These are phyloP conservation scores for Bruchidius siliquastri DNA, from an alignment of 2,888 invertebrate species.

Conservation along the genomic window DNA sequence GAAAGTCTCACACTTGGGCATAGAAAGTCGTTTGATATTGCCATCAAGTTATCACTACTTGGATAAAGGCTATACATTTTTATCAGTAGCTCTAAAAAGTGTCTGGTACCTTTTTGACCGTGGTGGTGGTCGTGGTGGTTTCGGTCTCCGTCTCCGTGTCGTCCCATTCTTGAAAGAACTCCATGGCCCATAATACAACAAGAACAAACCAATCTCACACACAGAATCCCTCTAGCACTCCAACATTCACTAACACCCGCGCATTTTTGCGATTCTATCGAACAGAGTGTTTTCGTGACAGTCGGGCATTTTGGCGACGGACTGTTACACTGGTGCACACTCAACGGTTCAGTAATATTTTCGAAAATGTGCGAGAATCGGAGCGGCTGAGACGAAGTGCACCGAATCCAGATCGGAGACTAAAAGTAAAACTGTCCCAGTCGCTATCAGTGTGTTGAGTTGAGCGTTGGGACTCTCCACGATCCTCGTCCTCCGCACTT, in stretches of 20 bases:
- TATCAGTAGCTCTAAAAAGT: neutral
- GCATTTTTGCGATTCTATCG: neutral
- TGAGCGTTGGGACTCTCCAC: neutral
- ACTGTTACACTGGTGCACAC: neutral
- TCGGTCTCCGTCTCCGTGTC: constrained; percentile 6
- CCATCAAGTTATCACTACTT: too few relatives aligned
- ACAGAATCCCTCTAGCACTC: constrained; percentile 8
- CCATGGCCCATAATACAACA: constrained; percentile 44
- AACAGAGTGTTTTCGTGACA: neutral
- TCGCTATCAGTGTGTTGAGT: neutral
- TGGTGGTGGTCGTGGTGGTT: neutral
- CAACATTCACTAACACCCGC: constrained; percentile 1
- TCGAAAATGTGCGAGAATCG: neutral
- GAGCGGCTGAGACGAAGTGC: neutral
- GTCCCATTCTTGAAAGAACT: constrained; percentile 48
- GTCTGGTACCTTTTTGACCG: neutral
- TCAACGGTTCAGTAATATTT: neutral
- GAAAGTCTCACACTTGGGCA: too few relatives aligned
- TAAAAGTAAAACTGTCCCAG: neutral
- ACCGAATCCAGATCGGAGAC: neutral
- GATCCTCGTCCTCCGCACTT: neutral
- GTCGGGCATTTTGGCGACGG: neutral
- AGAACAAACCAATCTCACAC: constrained; percentile 10
- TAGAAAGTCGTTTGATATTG: too few relatives aligned
- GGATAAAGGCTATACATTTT: too few relatives aligned